Percentiles rank a stretch among this genome's conserved stretches.
phyloP scores from a whole-genome alignment of 2,797 vertebrate genomes.

The Salmo trutta region DNA sequence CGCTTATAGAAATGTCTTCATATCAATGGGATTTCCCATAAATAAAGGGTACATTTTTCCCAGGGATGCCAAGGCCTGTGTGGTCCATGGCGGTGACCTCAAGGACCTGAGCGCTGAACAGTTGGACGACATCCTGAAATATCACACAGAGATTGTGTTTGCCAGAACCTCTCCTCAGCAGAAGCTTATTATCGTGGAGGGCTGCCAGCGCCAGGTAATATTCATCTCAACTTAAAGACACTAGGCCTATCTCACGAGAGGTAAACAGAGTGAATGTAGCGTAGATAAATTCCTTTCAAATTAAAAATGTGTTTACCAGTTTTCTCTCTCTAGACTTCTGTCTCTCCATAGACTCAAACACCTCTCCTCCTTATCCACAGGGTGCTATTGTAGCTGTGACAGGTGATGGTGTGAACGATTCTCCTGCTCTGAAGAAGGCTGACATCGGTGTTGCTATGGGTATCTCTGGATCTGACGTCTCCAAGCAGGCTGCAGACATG shows the following conservation, averaged over 20 bases:
- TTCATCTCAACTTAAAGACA: neutral
- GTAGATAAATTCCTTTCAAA: neutral
- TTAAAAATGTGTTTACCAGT: neutral
- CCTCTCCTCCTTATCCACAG: slow-evolving; percentile 59
- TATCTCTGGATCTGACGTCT: slow-evolving; percentile 93
- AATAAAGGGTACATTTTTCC: neutral
- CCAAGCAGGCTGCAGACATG: slow-evolving; percentile 98
- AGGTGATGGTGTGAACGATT: slow-evolving; percentile 96
- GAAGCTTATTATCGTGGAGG: slow-evolving; percentile 96
- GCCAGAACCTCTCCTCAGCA: slow-evolving; percentile 96
- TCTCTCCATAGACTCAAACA: neutral
- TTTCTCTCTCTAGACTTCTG: neutral
- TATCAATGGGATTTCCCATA: neutral
- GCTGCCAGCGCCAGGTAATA: slow-evolving; percentile 91
- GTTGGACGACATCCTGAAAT: slow-evolving; percentile 86
- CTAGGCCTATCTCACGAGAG: no score
- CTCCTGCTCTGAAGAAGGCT: slow-evolving; percentile 94
- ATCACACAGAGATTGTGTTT: slow-evolving; percentile 96
- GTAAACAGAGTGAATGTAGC: neutral
- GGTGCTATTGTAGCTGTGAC: slow-evolving; percentile 97
- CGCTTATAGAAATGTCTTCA: neutral
- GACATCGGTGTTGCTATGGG: slow-evolving; percentile 98
- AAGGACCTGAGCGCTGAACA: slow-evolving; percentile 89
- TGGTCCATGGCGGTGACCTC: slow-evolving; percentile 90
- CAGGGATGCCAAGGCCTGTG: slow-evolving; percentile 96